These are phyloP conservation scores for Pteronotus mesoamericanus DNA, from an alignment of 2,797 vertebrate species.

Conservation along the genomic window DNA sequence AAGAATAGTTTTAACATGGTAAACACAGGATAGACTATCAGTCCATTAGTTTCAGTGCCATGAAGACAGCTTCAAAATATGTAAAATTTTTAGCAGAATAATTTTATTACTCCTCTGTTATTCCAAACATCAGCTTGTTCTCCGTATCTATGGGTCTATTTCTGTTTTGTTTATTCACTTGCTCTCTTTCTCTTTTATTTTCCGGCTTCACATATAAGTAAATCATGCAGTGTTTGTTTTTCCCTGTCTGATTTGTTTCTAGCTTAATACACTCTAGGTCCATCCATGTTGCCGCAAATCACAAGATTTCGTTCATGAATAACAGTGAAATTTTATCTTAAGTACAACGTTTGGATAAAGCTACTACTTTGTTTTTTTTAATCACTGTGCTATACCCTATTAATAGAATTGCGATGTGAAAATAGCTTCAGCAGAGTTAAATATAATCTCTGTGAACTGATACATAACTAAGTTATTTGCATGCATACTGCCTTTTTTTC, in stretches of 20 bases:
- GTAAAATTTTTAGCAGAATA: background rate
- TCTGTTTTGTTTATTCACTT: background rate
- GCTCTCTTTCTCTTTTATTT: background rate
- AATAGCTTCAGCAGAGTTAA: background rate
- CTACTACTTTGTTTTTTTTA: background rate
- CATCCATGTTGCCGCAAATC: background rate
- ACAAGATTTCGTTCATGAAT: background rate
- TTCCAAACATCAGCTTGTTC: background rate
- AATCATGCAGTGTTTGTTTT: background rate
- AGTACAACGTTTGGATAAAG: background rate
- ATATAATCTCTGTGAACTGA: background rate
- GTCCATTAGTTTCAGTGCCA: background rate
- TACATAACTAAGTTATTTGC: background rate
- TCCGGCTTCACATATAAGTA: background rate
- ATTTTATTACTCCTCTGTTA: too few relatives aligned
- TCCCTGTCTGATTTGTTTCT: background rate
- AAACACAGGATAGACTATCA: background rate
- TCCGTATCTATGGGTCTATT: background rate
- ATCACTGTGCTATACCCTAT: background rate
- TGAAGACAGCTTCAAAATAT: background rate
- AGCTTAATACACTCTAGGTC: background rate
- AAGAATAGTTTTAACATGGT: background rate
- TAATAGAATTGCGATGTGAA: background rate
- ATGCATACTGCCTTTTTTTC: background rate
- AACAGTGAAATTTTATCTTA: background rate